Base-by-base conservation (phyloP, 2,113 vertebrate genomes). In the Corythaixoides concolor region DNA sequence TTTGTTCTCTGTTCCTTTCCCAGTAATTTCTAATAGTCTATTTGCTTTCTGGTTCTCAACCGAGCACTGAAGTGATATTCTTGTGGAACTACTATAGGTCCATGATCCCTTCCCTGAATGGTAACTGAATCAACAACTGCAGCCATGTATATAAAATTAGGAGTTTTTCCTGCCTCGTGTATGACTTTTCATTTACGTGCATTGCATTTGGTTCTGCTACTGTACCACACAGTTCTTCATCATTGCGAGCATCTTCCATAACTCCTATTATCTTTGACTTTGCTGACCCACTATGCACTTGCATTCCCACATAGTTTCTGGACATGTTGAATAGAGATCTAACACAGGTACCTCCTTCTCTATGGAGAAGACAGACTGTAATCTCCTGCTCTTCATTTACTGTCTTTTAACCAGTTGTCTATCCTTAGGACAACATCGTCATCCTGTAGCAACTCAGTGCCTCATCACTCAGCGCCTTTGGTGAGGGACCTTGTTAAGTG, bases 121-220 rank as follows among this genome's bases (percentile, higher is more conserved):
- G 24, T 39, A 52, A 14, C 59, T 58, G 75, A 45, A 52, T 45
- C 43, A 64, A 37, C 39, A 75, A 35, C 19, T 14, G 24, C 50
- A 81, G 20, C 49, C 28, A 17, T 15, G 5, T 47, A 15, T 35
- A 47, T 47, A 39, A 85, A 81, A 76, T 81, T 12, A 59, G 47
- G 14, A 59, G 41, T 50, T 28, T 23, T 15, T 21, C 50, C 26
- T 2, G 3, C 5, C 7, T 14, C 9, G 1, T 1, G 0, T 35
- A 47, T 5, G 12, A 22, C 22, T 82, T 85, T 35, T 53, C 49
- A 49, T 22, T 69, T 41, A 33, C 35, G 16, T 53, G n/a, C 37
- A 23, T 23, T 52, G 24, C 9, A 10, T 74, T 59, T 83, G 15
- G 50, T 47, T 79, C 72, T 64, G 43, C 43, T 83, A 2, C 56